Percentiles rank a stretch among this genome's conserved stretches.
Conservation (phyloP, 2,888 invertebrate genomes). For the Drosophila yooni region DNA sequence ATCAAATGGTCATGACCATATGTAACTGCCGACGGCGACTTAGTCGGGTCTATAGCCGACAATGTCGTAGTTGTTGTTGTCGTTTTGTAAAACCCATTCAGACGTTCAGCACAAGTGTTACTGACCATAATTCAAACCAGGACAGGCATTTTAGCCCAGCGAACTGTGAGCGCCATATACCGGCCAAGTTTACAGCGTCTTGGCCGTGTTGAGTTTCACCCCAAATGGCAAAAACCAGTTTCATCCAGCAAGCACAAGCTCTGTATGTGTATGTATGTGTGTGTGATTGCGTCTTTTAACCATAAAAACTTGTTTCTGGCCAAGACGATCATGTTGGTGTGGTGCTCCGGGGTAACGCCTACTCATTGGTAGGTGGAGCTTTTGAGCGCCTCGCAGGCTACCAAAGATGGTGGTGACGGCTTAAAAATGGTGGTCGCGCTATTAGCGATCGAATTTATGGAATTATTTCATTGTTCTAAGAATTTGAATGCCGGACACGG, state of each 20-base stretch:
- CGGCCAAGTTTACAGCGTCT: slow-evolving; percentile 43
- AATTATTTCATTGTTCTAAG: slow-evolving; percentile 82
- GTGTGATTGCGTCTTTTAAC: slow-evolving; percentile 27
- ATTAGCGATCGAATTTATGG: slow-evolving; percentile 81
- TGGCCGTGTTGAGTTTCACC: slow-evolving; percentile 70
- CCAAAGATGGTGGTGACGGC: slow-evolving; percentile 72
- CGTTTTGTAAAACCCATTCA: slow-evolving; percentile 73
- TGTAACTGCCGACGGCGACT: slow-evolving; percentile 67
- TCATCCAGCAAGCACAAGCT: slow-evolving; percentile 40
- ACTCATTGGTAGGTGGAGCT: slow-evolving; percentile 75
- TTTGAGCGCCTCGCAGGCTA: slow-evolving; percentile 41
- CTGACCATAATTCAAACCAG: slow-evolving; percentile 74
- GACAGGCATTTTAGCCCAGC: slow-evolving; percentile 70
- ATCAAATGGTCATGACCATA: slow-evolving; percentile 59
- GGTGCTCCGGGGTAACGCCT: slow-evolving; percentile 62
- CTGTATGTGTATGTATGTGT: slow-evolving; percentile 7
- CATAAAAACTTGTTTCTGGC: slow-evolving; percentile 67
- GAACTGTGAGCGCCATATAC: slow-evolving; percentile 48
- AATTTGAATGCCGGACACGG: slow-evolving; percentile 69
- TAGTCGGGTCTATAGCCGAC: slow-evolving; percentile 9
- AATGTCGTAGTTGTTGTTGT: slow-evolving; percentile 27
- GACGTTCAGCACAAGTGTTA: slow-evolving; percentile 72
- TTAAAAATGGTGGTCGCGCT: slow-evolving; percentile 80
- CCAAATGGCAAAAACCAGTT: slow-evolving; percentile 62
- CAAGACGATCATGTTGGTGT: slow-evolving; percentile 48